phyloP scores from a whole-genome alignment of 2,113 vertebrate genomes.

The Calypte anna region DNA sequence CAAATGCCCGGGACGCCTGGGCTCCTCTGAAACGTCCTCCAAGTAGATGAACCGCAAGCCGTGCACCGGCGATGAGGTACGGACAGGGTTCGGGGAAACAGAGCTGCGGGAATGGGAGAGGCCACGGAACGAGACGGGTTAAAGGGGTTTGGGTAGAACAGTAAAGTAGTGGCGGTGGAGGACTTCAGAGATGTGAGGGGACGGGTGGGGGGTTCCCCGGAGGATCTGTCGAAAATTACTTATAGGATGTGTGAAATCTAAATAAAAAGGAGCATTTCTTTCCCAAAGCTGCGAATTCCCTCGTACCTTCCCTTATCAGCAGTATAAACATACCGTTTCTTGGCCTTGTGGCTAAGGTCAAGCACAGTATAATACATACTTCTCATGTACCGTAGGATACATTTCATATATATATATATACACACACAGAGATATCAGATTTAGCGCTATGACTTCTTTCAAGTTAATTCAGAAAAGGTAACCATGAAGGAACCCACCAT shows the following conservation, averaged over 20 bases:
- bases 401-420: background rate
- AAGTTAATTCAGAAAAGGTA: background rate
- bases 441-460: background rate
- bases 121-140: background rate
- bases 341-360: background rate
- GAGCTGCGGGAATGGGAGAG: background rate
- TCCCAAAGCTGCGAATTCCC: too few relatives aligned
- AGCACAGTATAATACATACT: background rate
- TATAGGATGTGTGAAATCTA: rapidly evolving
- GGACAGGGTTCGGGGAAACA: rapidly evolving
- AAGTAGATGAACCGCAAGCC: background rate
- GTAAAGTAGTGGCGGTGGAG: background rate
- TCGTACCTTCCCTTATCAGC: background rate
- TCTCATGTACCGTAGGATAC: too few relatives aligned
- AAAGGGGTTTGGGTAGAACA: background rate
- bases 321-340: background rate
- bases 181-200: background rate
- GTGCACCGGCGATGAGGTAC: background rate
- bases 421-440: background rate
- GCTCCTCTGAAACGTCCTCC: too few relatives aligned
- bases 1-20: rapidly evolving
- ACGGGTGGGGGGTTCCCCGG: rapidly evolving
- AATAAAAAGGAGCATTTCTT: background rate
- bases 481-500: background rate
- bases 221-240: background rate